Evolutionary conservation across 2,797 vertebrate genomes (phyloP), one percentile per base, ranked within the genome.

Genomic region (Hapalemur alaotrensis): DNA sequence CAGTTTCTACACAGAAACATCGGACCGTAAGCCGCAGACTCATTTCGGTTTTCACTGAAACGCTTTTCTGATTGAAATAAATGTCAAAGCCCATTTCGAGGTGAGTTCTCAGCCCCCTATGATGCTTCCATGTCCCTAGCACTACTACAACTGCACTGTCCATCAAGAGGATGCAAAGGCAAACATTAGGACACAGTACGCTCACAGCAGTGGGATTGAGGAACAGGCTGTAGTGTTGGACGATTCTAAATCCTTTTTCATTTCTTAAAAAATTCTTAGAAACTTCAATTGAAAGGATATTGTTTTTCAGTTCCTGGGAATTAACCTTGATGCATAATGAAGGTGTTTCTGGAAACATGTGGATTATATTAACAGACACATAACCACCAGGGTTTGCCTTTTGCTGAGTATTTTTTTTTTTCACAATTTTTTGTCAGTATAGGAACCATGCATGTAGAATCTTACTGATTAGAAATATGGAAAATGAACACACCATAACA

Each of bases 401-500:
- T 48, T 20, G 4, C 13, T 9, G 35, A 80, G 18, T 0, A 11
- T 61, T 38, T 50, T 52, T 28, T 28, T 41, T 46, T 63, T 57
- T 86, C n/a, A 87, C 10, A 95, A 78, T 35, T 61, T 95, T 95
- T 96, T 81, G 14, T 17, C 78, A 95, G 43, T 23, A 43, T 82
- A 82, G 73, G 13, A 91, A n/a, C 43, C 41, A n/a, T 65, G 63
- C 50, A 83, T 85, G 5, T 67, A 79, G 3, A 97, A 43, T 69
- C 85, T 97, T 96, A 95, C 83, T 97, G 76, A 76, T 90, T 95
- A 92, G 92, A 88, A 88, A 96, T 89, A 50, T 43, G 2, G 50
- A 89, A 97, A 96, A 93, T 57, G 89, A 91, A 97, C 35, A 65
- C 67, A 76, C 46, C 11, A 25, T 90, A 83, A 28, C 96, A 84